Evolutionary conservation across 2,797 vertebrate genomes (phyloP).

Genomic region (Ateles fusciceps): DNA sequence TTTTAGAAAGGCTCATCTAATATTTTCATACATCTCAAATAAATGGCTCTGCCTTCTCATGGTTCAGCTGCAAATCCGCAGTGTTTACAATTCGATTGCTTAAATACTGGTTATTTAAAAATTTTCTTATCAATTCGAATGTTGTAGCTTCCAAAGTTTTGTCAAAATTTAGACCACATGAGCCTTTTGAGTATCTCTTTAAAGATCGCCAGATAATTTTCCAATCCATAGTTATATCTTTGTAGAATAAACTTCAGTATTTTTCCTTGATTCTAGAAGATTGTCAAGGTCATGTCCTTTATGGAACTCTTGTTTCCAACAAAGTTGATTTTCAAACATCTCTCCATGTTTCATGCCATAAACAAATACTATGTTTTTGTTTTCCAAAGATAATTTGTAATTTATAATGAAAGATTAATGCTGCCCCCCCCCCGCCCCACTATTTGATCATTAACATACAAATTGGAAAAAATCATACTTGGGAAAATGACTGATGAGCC

Average conservation of each 20-base stretch:
- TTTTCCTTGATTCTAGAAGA: neutral
- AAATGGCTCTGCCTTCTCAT: neutral
- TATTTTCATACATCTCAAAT: neutral
- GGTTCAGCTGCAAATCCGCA: neutral
- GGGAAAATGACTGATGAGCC: neutral
- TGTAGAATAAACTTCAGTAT: neutral
- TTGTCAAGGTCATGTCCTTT: neutral
- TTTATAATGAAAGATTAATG: neutral
- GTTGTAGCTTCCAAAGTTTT: too few species aligned
- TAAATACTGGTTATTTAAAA: too few species aligned
- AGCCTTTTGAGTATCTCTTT: neutral
- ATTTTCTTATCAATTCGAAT: neutral
- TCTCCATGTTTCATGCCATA: neutral
- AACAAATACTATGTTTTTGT: neutral
- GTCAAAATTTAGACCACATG: neutral
- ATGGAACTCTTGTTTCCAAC: neutral
- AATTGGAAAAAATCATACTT: neutral
- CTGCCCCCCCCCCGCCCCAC: accelerated
- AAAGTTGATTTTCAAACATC: neutral
- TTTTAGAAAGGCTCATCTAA: too few species aligned
- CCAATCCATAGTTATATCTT: neutral
- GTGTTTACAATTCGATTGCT: accelerated
- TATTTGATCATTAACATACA: neutral
- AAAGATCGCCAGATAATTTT: accelerated
- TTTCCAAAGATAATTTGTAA: neutral